Percentiles rank a stretch among this genome's conserved stretches.
Evolutionary conservation across 2,888 invertebrate genomes (phyloP).

Genomic region (Limnephilus rhombicus): DNA sequence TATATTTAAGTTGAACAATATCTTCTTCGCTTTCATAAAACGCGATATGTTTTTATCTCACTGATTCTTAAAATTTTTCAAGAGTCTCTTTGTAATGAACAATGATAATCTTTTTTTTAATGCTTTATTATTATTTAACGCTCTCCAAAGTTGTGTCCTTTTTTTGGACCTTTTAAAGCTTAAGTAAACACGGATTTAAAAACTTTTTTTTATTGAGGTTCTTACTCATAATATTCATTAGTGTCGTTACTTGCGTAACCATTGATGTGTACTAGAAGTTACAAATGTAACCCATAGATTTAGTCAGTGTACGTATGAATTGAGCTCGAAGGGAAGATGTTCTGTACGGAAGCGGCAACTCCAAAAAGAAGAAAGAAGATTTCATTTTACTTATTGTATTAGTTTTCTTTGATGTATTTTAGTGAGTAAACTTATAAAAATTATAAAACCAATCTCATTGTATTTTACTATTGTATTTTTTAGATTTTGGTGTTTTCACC

Average conservation of each 20-base stretch:
- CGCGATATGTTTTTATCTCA: not conserved
- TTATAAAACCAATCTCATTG: slow-evolving; percentile 55
- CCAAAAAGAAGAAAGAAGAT: slow-evolving; percentile 54
- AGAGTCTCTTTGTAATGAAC: not conserved
- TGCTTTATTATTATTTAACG: not conserved
- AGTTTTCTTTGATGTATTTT: slow-evolving; percentile 57
- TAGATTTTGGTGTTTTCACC: slow-evolving; percentile 32
- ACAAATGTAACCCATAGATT: slow-evolving; percentile 33
- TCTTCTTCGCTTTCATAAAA: not conserved
- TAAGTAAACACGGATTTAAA: not conserved
- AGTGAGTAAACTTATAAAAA: slow-evolving; percentile 64
- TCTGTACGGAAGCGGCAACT: not conserved
- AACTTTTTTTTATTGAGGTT: not conserved
- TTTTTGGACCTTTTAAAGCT: not conserved
- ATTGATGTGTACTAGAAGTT: slow-evolving; percentile 31
- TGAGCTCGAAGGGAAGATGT: slow-evolving; percentile 8
- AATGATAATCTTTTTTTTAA: not conserved
- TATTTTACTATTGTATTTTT: slow-evolving; percentile 64
- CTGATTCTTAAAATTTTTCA: not conserved
- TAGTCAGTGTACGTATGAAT: slow-evolving; percentile 35
- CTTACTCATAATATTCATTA: slow-evolving; percentile 9
- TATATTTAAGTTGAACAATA: not conserved
- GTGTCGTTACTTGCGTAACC: slow-evolving; percentile 19
- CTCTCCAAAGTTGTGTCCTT: not conserved
- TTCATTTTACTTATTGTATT: slow-evolving; percentile 53